Evolutionary conservation across 2,888 invertebrate species (phyloP).

Genomic region (Pristionchus mayeri): DNA sequence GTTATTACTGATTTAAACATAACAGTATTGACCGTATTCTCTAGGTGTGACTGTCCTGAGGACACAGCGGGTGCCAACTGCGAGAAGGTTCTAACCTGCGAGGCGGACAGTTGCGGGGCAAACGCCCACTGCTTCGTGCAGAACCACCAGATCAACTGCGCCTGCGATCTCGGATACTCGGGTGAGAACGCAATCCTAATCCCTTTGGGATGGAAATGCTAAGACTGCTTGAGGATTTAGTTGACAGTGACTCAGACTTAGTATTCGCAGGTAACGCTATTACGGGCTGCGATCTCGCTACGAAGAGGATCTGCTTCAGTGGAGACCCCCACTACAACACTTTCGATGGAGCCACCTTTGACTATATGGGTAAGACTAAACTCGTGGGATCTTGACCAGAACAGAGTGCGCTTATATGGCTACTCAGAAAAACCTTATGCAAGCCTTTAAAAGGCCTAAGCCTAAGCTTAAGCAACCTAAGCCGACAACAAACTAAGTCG

Average conservation of each 20-base stretch:
- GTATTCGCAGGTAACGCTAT: too few species aligned
- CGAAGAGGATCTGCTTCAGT: constrained; percentile 56
- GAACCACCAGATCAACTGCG: constrained; percentile 66
- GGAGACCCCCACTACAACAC: constrained; percentile 76
- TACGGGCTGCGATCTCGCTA: constrained; percentile 50
- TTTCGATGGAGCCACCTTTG: constrained; percentile 72
- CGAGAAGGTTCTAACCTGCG: constrained; percentile 75
- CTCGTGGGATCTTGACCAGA: too few species aligned
- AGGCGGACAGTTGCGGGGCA: constrained; percentile 58
- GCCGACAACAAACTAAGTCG: too few species aligned
- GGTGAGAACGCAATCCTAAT: too few species aligned
- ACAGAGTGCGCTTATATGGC: background rate
- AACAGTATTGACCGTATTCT: too few species aligned
- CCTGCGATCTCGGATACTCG: constrained; percentile 64
- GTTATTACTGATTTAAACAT: too few species aligned
- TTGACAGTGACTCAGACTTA: background rate
- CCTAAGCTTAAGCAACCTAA: background rate
- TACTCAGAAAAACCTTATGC: background rate
- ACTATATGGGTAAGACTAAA: constrained; percentile 62
- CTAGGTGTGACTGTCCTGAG: constrained; percentile 77
- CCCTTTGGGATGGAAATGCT: too few species aligned
- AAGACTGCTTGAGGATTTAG: too few species aligned
- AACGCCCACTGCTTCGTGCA: constrained; percentile 65
- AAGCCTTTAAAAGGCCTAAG: too few species aligned
- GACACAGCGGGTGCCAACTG: constrained; percentile 86